phyloP scores from a whole-genome alignment of 2,797 vertebrate genomes.

The Pseudopleuronectes americanus region DNA sequence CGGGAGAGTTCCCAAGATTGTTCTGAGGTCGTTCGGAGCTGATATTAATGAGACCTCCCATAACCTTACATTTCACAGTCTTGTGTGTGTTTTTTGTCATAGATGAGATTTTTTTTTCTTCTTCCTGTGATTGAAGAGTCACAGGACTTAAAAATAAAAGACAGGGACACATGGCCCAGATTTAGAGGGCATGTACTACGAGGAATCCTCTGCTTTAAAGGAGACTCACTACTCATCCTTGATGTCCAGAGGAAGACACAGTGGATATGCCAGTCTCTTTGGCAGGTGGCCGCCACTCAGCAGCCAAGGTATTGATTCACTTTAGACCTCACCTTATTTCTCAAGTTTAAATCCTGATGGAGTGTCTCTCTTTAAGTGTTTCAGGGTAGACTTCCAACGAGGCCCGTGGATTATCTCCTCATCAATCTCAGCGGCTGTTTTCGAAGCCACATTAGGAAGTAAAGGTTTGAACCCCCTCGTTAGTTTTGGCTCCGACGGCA shows the following conservation, averaged over 20 bases:
- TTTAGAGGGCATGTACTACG: conserved; percentile 33
- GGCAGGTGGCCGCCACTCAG: conserved; percentile 81
- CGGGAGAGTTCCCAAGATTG: conserved; percentile 71
- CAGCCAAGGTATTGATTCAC: conserved; percentile 84
- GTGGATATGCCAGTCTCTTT: conserved; percentile 81
- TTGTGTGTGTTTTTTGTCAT: conserved; percentile 20
- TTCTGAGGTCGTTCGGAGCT: conserved; percentile 75
- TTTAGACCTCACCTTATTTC: conserved; percentile 81
- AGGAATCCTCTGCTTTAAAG: conserved; percentile 54
- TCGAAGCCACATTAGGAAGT: conserved; percentile 62
- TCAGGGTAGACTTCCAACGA: conserved; percentile 69
- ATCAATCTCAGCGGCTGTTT: conserved; percentile 70
- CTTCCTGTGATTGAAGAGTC: neutral
- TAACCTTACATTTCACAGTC: conserved; percentile 26
- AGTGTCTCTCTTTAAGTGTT: conserved; percentile 79
- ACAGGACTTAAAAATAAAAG: conserved; percentile 7
- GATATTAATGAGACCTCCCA: conserved; percentile 56
- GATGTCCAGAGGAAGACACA: conserved; percentile 81
- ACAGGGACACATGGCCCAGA: neutral
- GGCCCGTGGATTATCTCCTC: conserved; percentile 75
- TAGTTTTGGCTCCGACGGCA: conserved; percentile 28
- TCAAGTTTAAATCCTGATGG: conserved; percentile 85
- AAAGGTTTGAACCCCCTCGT: conserved; percentile 25
- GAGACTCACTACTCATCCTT: conserved; percentile 70
- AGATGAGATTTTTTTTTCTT: conserved; percentile 17